Evolutionary conservation across 2,113 vertebrate genomes (phyloP).

Genomic region (Salminus brasiliensis): DNA sequence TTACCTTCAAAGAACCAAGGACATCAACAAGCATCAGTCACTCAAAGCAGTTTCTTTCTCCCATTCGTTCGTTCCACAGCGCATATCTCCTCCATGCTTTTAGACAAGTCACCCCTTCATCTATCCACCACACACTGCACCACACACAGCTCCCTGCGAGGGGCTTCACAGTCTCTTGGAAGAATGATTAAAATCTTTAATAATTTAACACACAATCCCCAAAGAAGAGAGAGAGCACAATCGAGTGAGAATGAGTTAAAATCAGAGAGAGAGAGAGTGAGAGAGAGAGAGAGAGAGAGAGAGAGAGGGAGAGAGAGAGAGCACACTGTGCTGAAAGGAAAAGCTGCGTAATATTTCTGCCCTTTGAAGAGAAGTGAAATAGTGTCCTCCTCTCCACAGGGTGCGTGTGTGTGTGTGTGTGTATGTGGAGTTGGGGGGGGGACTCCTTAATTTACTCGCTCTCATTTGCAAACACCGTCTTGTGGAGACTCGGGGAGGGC

Average conservation of each 20-base stretch:
- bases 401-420: not conserved
- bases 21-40: conserved; percentile 49
- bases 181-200: conserved; percentile 57
- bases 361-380: conserved; percentile 52
- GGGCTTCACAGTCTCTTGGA: conserved; percentile 39
- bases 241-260: not conserved
- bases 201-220: conserved; percentile 51
- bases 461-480: conserved; percentile 45
- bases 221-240: conserved; percentile 23
- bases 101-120: conserved; percentile 10
- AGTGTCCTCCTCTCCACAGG: conserved; percentile 25
- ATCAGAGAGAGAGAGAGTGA: conserved; percentile 6
- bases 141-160: conserved; percentile 19
- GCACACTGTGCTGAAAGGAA: conserved; percentile 26
- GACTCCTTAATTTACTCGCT: conserved; percentile 42
- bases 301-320: conserved; percentile 19
- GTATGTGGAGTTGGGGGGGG: not conserved
- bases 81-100: conserved; percentile 25
- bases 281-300: conserved; percentile 9
- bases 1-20: conserved; percentile 44
- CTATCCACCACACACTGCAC: conserved; percentile 15
- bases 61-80: conserved; percentile 24
- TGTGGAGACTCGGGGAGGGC: conserved; percentile 45
- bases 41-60: conserved; percentile 44
- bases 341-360: conserved; percentile 47